A percentile compares a stretch with the other conserved stretches of the same genome.
These are phyloP conservation scores for Myotis lucifugus DNA, from an alignment of 2,113 vertebrate genomes.

Conservation along the genomic window DNA sequence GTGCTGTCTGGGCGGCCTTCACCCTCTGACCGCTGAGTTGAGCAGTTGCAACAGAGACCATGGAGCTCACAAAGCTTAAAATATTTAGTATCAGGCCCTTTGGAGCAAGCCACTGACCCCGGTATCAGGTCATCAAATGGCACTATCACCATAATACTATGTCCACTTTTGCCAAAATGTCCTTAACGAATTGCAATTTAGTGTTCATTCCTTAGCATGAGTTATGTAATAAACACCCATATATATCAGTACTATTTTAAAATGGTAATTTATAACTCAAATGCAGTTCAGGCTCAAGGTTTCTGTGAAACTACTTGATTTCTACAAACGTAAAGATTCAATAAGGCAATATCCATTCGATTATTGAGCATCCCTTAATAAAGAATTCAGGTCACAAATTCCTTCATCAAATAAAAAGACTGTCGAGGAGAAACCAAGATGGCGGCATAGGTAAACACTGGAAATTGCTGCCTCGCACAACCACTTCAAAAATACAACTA, in stretches of 20 bases:
- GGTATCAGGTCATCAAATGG: neutral
- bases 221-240: neutral
- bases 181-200: conserved; percentile 13
- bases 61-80: neutral
- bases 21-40: neutral
- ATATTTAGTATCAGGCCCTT: neutral
- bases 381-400: neutral
- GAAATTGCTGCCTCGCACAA: too few species aligned
- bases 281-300: neutral
- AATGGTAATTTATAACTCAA: conserved; percentile 9
- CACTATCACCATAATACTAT: neutral
- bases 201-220: neutral
- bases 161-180: neutral
- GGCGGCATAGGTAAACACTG: too few species aligned
- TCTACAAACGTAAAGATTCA: conserved; percentile 15
- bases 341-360: neutral
- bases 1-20: neutral
- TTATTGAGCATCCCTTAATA: neutral
- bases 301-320: neutral
- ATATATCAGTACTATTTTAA: neutral
- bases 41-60: neutral
- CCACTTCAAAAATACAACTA: too few species aligned
- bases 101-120: neutral
- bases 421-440: too few species aligned
- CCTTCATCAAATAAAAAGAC: neutral